Conservation (phyloP, 2,888 invertebrate genomes). For the Sepiola atlantica region DNA sequence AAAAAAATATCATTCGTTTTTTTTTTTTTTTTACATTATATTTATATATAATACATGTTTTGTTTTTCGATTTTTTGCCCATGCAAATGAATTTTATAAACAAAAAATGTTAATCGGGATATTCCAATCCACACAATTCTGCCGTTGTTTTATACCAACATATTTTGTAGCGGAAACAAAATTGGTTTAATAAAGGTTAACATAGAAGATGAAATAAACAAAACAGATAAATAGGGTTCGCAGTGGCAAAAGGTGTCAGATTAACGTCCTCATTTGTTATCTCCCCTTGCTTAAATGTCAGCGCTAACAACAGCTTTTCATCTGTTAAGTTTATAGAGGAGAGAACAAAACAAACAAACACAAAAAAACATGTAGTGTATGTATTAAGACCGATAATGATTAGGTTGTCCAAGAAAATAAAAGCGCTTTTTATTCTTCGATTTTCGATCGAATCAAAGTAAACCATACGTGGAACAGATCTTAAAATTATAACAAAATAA, state of each 20-base stretch:
- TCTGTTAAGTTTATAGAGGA: background rate
- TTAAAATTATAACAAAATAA: too few relatives aligned
- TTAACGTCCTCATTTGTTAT: background rate
- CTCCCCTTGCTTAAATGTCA: background rate
- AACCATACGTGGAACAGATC: too few relatives aligned
- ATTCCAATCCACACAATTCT: background rate
- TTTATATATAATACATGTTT: background rate
- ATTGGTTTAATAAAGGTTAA: background rate
- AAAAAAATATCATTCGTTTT: background rate
- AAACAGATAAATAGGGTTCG: background rate
- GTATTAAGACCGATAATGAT: background rate
- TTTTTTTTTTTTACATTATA: background rate
- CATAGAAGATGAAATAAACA: background rate
- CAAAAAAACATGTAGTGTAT: background rate
- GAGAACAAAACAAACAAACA: too few relatives aligned
- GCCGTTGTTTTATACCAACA: background rate
- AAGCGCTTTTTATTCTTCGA: too few relatives aligned
- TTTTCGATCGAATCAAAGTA: too few relatives aligned
- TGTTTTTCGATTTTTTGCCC: background rate
- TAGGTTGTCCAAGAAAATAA: too few relatives aligned
- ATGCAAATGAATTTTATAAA: constrained; percentile 12
- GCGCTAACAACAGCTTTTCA: too few relatives aligned
- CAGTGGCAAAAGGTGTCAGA: constrained; percentile 1
- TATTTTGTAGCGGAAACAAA: background rate
- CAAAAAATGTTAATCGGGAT: background rate